A percentile compares a stretch with the other conserved stretches of the same genome.
These are phyloP conservation scores for Lytechinus variegatus DNA, from an alignment of 35 echinoderm and acorn worm species.

Conservation along the genomic window DNA sequence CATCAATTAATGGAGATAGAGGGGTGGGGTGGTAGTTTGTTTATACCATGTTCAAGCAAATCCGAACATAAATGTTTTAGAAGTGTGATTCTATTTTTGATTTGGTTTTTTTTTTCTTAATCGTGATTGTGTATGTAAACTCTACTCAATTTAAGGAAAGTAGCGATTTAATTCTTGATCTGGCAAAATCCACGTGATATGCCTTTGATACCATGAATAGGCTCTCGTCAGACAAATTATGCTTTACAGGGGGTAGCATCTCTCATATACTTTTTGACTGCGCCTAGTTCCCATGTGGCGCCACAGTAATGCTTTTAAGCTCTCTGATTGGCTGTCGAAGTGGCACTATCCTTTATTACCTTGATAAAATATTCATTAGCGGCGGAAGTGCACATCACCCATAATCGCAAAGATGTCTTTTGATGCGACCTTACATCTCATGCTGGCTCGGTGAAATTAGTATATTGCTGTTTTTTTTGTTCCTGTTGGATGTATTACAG, in stretches of 20 bases:
- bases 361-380: conserved; percentile 36
- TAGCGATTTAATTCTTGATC: too few relatives aligned
- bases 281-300: background rate
- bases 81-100: too few relatives aligned
- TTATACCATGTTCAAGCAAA: too few relatives aligned
- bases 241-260: background rate
- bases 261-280: background rate
- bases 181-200: too few relatives aligned
- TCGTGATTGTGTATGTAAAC: too few relatives aligned
- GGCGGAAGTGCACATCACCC: background rate
- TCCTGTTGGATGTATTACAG: background rate
- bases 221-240: background rate
- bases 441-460: background rate
- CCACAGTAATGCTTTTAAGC: conserved; percentile 31
- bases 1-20: too few relatives aligned
- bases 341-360: background rate
- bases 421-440: background rate
- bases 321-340: conserved; percentile 25
- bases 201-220: background rate
- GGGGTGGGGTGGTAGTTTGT: too few relatives aligned
- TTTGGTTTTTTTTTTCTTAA: too few relatives aligned
- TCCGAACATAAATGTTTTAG: too few relatives aligned
- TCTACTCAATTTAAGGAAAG: too few relatives aligned
- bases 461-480: background rate
- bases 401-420: background rate